Evolutionary conservation across 2,888 invertebrate genomes (phyloP).

Genomic region (Tenthredo livida): DNA sequence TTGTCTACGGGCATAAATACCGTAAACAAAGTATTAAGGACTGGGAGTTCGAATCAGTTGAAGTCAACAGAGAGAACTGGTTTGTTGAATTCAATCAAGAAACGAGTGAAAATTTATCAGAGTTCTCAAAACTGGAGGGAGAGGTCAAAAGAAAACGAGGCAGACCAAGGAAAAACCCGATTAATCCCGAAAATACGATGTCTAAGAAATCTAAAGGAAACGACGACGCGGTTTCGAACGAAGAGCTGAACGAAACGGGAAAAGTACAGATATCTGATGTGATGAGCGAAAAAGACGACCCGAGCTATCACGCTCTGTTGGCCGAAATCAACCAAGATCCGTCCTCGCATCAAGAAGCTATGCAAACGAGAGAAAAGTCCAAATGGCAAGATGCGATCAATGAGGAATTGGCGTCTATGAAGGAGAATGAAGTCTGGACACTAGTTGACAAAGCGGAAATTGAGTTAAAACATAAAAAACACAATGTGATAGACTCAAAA

Average conservation of each 20-base stretch:
- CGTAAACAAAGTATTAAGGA: slow-evolving; percentile 30
- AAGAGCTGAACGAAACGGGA: slow-evolving; percentile 39
- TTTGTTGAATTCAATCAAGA: slow-evolving; percentile 53
- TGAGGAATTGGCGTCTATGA: slow-evolving; percentile 57
- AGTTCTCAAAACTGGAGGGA: slow-evolving; percentile 54
- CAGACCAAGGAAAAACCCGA: slow-evolving; percentile 46
- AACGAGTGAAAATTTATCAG: slow-evolving; percentile 33
- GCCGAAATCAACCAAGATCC: slow-evolving; percentile 47
- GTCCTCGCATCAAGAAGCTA: slow-evolving; percentile 55
- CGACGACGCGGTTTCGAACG: neutral
- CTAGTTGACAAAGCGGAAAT: slow-evolving; percentile 21
- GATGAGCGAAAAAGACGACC: slow-evolving; percentile 37
- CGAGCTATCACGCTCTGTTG: slow-evolving; percentile 39
- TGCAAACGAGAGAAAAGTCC: slow-evolving; percentile 51
- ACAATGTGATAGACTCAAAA: slow-evolving; percentile 57
- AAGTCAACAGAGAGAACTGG: slow-evolving; percentile 53
- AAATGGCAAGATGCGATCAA: slow-evolving; percentile 56
- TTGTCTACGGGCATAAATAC: slow-evolving; percentile 60
- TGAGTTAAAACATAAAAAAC: slow-evolving; percentile 46
- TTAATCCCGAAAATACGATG: slow-evolving; percentile 25
- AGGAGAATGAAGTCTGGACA: slow-evolving; percentile 58
- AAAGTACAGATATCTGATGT: slow-evolving; percentile 27
- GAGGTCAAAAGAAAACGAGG: slow-evolving; percentile 51
- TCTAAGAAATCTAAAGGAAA: slow-evolving; percentile 18
- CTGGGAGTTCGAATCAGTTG: neutral